Conservation (phyloP, 2,888 invertebrate genomes). For the Lutraria lutraria region DNA sequence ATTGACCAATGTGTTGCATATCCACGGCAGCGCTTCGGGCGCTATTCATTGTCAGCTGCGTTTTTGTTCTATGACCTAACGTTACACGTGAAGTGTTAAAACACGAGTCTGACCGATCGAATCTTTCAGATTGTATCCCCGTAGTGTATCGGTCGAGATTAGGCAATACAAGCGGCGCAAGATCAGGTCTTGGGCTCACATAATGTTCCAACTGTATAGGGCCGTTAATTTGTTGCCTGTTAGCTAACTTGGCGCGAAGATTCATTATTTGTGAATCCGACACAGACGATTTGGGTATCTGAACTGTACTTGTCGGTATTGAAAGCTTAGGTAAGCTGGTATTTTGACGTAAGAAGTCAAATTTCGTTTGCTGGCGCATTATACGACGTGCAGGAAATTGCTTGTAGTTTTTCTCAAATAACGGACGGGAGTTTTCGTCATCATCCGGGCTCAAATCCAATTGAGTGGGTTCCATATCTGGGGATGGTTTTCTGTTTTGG, state of each 20-base stretch:
- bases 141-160: conserved; percentile 43
- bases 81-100: conserved; percentile 72
- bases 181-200: conserved; percentile 70
- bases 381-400: conserved; percentile 79
- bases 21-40: neutral
- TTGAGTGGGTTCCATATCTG: neutral
- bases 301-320: neutral
- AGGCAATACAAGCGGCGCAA: conserved; percentile 75
- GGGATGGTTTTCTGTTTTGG: conserved; percentile 13
- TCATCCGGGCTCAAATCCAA: neutral
- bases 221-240: conserved; percentile 73
- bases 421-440: conserved; percentile 32
- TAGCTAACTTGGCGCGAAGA: conserved; percentile 55
- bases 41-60: conserved; percentile 57
- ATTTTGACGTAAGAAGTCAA: conserved; percentile 66
- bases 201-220: conserved; percentile 77
- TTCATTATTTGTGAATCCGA: conserved; percentile 52
- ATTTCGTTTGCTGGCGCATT: conserved; percentile 76
- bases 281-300: conserved; percentile 44
- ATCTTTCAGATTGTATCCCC: conserved; percentile 49
- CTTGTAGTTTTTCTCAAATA: conserved; percentile 71
- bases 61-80: conserved; percentile 68
- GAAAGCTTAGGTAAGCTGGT: conserved; percentile 48
- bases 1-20: neutral
- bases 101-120: conserved; percentile 72